Percentiles rank a stretch among this genome's conserved stretches.
These are phyloP conservation scores for Chymomyza costata DNA, from an alignment of 1,140 invertebrate species.

Conservation along the genomic window DNA sequence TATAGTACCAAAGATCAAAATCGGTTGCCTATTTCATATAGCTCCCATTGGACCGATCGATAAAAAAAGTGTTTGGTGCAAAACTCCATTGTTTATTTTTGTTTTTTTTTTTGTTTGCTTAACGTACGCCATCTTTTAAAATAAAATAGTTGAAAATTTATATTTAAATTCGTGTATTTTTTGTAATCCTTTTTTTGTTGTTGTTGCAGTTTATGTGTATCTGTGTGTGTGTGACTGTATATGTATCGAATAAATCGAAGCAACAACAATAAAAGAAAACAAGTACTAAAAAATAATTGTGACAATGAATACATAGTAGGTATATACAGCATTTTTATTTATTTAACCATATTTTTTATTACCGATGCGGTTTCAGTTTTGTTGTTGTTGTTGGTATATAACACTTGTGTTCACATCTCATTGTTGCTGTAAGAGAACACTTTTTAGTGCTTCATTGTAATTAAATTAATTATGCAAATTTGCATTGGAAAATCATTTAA, in stretches of 20 bases:
- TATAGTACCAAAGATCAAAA: too few species aligned
- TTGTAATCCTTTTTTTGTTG: neutral
- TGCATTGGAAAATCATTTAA: constrained; percentile 64
- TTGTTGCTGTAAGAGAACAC: constrained; percentile 18
- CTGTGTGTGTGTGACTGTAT: too few species aligned
- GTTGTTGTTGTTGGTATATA: constrained; percentile 33
- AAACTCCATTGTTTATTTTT: too few species aligned
- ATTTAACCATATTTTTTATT: constrained; percentile 18
- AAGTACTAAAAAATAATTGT: neutral
- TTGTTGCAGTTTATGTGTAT: neutral
- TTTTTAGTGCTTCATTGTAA: constrained; percentile 41
- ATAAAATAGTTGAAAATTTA: too few species aligned
- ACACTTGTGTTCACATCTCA: constrained; percentile 20
- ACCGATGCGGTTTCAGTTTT: constrained; percentile 9
- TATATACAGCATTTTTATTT: neutral
- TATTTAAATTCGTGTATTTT: too few species aligned
- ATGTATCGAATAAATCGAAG: too few species aligned
- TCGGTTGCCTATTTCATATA: too few species aligned
- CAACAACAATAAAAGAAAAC: too few species aligned
- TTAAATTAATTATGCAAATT: constrained; percentile 69
- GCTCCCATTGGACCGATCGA: too few species aligned
- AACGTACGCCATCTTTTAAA: too few species aligned
- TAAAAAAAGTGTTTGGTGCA: too few species aligned
- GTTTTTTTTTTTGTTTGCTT: too few species aligned
- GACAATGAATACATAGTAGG: neutral